Base-by-base conservation (phyloP, 2,888 invertebrate species). In the Chrysolina americana region DNA sequence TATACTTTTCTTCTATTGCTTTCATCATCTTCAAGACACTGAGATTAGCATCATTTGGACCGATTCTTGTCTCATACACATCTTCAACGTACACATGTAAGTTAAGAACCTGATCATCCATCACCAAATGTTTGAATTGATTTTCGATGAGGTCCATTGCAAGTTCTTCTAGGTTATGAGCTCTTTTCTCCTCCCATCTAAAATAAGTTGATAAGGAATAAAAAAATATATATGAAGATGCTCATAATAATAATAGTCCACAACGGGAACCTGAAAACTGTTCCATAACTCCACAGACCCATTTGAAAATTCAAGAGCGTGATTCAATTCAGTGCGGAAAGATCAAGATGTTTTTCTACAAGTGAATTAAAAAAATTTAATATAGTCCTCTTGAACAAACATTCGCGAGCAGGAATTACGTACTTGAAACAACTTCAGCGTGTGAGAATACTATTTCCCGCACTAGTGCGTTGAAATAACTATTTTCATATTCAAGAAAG, bases 51-150 rank as follows among this genome's bases (percentile, higher is more conserved):
- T 92, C 91, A 82, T 91, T 92, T 13, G 91, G 89, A 0, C 88
- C 89, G 36, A 91, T 88, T 56, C 92, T 87, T 63, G 89, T 89
- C 85, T 92, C 92, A 83, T 91, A 93, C 41, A 92, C 90, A 83
- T 92, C 93, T 83, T 93, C 92, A 70, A 93, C 89, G 83, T 91
- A 91, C 9, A 91, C 88, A 75, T 89, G 87, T 48, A 93, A 85
- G 83, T 91, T 90, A 23, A 93, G 86, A 44, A 92, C 90, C 11
- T 91, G 90, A 47, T 89, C 88, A 13, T 91, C 89, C 69, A 90
- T 90, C 0, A 92, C 89, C 44, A 90, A 86, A 17, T 90, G 87
- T 72, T 90, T 91, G 83, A 93, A 92, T 62, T 90, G 85, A 0
- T 90, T 90, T 74, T 90, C 86, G 15, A 93, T 86, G 70, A 93